These are phyloP conservation scores for Drosophila macrospina DNA, from an alignment of 2,888 invertebrate species.

Conservation along the genomic window DNA sequence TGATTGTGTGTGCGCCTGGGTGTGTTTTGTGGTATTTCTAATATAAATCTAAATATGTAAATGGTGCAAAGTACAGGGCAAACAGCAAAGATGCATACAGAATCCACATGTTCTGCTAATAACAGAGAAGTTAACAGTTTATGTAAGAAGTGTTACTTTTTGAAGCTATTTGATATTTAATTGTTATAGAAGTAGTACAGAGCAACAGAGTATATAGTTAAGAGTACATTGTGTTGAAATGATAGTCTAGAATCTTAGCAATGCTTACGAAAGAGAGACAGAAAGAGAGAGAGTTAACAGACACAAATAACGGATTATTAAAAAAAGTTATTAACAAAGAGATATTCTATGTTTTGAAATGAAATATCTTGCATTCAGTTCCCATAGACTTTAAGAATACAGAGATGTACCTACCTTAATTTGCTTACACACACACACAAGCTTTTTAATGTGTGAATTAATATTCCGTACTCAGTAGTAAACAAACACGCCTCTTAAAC, in stretches of 20 bases:
- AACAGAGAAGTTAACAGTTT: neutral
- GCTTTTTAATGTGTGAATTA: neutral
- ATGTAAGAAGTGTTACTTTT: neutral
- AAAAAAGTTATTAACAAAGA: too few relatives aligned
- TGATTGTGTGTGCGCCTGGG: neutral
- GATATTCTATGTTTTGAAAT: too few relatives aligned
- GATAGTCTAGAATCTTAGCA: neutral
- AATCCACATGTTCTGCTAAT: slow-evolving; percentile 5
- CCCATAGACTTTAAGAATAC: neutral
- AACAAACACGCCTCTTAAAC: slow-evolving; percentile 19
- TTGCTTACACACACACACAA: neutral
- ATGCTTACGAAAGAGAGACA: neutral
- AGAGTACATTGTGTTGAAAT: neutral
- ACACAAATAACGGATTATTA: neutral
- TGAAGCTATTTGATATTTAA: neutral
- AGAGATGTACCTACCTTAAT: slow-evolving; percentile 1
- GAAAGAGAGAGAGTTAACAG: neutral
- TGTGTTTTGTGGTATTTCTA: slow-evolving; percentile 10
- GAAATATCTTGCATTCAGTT: neutral
- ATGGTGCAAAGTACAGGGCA: slow-evolving; percentile 24
- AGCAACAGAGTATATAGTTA: neutral
- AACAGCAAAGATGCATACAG: neutral
- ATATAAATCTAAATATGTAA: slow-evolving; percentile 17
- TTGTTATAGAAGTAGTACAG: neutral
- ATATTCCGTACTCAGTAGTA: slow-evolving; percentile 1